Evolutionary conservation across 2,113 vertebrate genomes (phyloP), one percentile per base, ranked within the genome.

Genomic region (Nansenia antarctica): DNA sequence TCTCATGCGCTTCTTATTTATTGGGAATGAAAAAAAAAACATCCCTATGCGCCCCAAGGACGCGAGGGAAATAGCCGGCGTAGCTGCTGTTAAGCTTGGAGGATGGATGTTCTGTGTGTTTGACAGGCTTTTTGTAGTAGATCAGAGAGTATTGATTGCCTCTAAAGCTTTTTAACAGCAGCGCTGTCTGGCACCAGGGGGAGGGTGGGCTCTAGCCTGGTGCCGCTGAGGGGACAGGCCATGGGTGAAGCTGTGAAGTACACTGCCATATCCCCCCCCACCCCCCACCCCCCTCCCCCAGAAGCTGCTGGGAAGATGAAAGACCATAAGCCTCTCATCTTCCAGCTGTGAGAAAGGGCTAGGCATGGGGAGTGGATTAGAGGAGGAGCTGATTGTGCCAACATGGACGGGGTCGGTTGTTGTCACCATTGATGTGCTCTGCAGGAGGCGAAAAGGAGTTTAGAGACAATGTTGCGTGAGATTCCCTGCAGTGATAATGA

Each of bases 341-440:
- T 70, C 72, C 74, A 70, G 62, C 53, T 76, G 83, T 24, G 22
- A 67, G 72, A 79, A 77, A 68, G 26, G 18, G 49, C 62, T 72
- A 35, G 42, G 73, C 60, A 27, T 62, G 55, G 27, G 74, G 76
- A 81, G 31, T 78, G 66, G 74, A 81, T 82, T 84, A 72, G 67
- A 30, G 20, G 63, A 58, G 72, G 82, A 76, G 80, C 76, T 78
- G 74, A 84, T 78, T 71, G 73, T 14, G 3, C 59, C 79, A 82
- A 79, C 78, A 71, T 85, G 79, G n/a, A n/a, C n/a, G n/a, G 65
- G 69, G 74, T 77, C 63, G 73, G 73, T 83, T 82, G 72, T 70
- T 80, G 70, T 73, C 77, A 71, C 78, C 70, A 73, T 83, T 80
- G 75, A 39, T 29, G 2, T 68, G 67, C 70, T 49, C 60, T 70